Evolutionary conservation across 1,140 invertebrate genomes (phyloP), one percentile per base, ranked within the genome.

Genomic region (Wasmannia auropunctata): DNA sequence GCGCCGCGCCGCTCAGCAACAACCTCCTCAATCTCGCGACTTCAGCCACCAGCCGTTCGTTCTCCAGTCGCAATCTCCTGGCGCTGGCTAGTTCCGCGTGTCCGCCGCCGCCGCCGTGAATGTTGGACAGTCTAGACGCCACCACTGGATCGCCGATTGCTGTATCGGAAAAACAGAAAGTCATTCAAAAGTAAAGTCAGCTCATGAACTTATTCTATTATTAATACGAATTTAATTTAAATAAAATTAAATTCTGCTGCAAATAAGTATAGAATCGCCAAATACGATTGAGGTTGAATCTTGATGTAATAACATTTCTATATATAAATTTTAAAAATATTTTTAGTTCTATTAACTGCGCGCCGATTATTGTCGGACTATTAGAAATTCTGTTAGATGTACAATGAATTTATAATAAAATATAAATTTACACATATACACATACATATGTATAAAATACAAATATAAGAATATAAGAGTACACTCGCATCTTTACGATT

Each of bases 21-120:
- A 96, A 91, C 70, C 96, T 94, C 43, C 96, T 95, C 63, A 97
- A 92, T 88, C 97, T 95, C 2, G 96, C 95, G 2, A 97, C 95
- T 92, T 98, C 97, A 37, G 96, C 96, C 70, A 96, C 96, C n/a
- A 97, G 94, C 72, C 96, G 95, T 86, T 97, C 96, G 88, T 97
- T 97, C 90, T 97, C 96, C 75, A 96, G 91, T 60, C 96, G 95
- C 7, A 98, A 93, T 80, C 96, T 94, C 34, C 96, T 94, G 0
- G 96, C 94, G 43, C 95, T 95, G 1, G 95, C 94, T 8, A 94
- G 67, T 34, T 95, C 95, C 10, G 91, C 92, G 67, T 89, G 91
- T 6, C 85, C 84, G n/a, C 90, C 89, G 1, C n/a, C n/a, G 0
- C 92, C 92, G 1, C 92, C 93, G 76, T 94, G 94, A 22, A 94